Base-by-base conservation (phyloP, 2,113 vertebrate species). In the Reinhardtius hippoglossoides region DNA sequence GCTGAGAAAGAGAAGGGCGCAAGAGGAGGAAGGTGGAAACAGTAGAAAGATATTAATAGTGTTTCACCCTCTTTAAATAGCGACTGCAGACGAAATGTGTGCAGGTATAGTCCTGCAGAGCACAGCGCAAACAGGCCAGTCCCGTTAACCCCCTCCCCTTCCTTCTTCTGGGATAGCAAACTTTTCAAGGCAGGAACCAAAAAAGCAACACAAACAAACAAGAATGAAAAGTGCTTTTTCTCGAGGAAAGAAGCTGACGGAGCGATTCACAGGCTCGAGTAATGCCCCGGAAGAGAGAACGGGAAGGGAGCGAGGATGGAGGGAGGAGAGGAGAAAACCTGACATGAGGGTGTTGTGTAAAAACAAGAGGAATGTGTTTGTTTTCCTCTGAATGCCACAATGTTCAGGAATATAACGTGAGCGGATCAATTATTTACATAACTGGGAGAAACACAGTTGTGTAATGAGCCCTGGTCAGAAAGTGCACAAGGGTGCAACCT, bases 21-120 rank as follows among this genome's bases (percentile, higher is more conserved):
- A 48, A 58, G 21, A 64, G 37, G 27, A 48, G 68, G 84, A 89
- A 88, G 76, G 60, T 63, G 69, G 92, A 87, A 93, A 92, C 84
- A 71, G 89, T 86, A 84, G 87, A 92, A 92, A 52, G 87, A 89
- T 94, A 95, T 93, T 90, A 93, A 94, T 95, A 95, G 92, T 71
- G 68, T 76, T 81, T 89, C 77, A 67, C 78, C 79, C 76, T 83
- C 91, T 79, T 89, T 89, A 93, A 92, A 94, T 93, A 93, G 92
- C 81, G 66, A 90, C 89, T 86, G 88, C 77, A 86, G 88, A 81
- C 59, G 80, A 78, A 90, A 88, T 83, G 78, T 91, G 91, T 77
- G 55, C 86, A 90, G 91, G 90, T 91, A 86, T 5, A 20, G 80
- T 78, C 80, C 80, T 84, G 84, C 84, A 82, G 74, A 78, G 80